Conservation (phyloP, 2,888 invertebrate genomes). For the Seladonia tumulorum region DNA sequence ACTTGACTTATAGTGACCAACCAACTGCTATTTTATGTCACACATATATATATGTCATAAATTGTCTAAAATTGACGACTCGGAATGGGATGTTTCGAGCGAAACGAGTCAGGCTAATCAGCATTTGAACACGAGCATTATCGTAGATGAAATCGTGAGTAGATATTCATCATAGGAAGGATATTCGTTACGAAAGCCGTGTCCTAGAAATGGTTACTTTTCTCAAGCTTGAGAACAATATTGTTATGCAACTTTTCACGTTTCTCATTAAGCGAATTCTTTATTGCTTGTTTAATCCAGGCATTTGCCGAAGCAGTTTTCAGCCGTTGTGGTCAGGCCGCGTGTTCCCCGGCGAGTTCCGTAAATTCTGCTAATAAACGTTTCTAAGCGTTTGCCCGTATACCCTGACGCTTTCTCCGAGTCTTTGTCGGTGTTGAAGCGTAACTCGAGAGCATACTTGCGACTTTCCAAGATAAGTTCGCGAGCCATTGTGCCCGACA, state of each 20-base stretch:
- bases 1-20: no score
- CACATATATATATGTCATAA: no score
- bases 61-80: not conserved
- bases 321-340: not conserved
- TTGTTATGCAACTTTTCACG: constrained; percentile 8
- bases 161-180: constrained; percentile 11
- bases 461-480: constrained; percentile 20
- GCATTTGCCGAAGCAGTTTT: not conserved
- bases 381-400: constrained; percentile 9
- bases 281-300: constrained; percentile 10
- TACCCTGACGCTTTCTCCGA: constrained; percentile 8
- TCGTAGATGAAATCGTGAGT: constrained; percentile 3
- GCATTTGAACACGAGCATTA: not conserved
- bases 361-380: constrained; percentile 16
- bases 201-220: constrained; percentile 2
- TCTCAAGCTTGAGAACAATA: constrained; percentile 12
- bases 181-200: constrained; percentile 2
- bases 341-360: not conserved
- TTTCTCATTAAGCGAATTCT: constrained; percentile 11
- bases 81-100: not conserved
- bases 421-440: constrained; percentile 12
- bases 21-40: no score
- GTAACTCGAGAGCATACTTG: constrained; percentile 12
- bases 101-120: not conserved
- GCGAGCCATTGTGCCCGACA: not conserved